Base-by-base conservation (phyloP, 2,113 vertebrate species). In the Harpagus bidentatus region DNA sequence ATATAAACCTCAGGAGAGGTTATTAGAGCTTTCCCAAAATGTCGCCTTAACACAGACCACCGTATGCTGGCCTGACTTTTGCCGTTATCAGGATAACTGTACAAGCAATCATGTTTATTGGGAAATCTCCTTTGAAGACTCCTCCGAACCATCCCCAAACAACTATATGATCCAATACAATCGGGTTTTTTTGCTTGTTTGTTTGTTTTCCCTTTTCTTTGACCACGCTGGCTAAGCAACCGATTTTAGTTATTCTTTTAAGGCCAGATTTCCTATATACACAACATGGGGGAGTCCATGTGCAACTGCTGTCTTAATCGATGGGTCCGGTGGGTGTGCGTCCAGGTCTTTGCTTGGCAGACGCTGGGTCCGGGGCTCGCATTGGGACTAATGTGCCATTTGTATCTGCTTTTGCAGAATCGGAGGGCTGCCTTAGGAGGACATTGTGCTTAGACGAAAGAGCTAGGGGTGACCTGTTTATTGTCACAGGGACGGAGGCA, bases 341-440 rank as follows among this genome's bases (percentile, higher is more conserved):
- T 11, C 65, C 53, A 23, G 26, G 4, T 4, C 19, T 38, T 42
- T 65, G 31, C 42, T 18, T 18, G 16, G 78, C n/a, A 61, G 47
- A 23, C 2, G 1, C 43, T 11, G 40, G 25, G 16, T 36, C 29
- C 1, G 3, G 31, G 16, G 43, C 52, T 63, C 61, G 11, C 45
- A 0, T 0, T 14, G 55, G 53, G 52, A 29, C 59, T 34, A 29
- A 9, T 1, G 0, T 1, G 6, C 16, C 18, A 3, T 36, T 32
- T 25, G 32, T 50, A 26, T 23, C 53, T 22, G 66, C 47, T 38
- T 20, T 13, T 26, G 76, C 11, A 14, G 38, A n/a, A 52, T 8
- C 7, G 0, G 16, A 16, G 15, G 19, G n/a, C 56, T 71, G 65
- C 59, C 52, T 61, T 14, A 8, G 55, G 42, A 80, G 31, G 61